A percentile compares a stretch with the other conserved stretches of the same genome.
These are phyloP conservation scores for Anguilla marmorata DNA, from an alignment of 2,797 vertebrate species.

Conservation along the genomic window DNA sequence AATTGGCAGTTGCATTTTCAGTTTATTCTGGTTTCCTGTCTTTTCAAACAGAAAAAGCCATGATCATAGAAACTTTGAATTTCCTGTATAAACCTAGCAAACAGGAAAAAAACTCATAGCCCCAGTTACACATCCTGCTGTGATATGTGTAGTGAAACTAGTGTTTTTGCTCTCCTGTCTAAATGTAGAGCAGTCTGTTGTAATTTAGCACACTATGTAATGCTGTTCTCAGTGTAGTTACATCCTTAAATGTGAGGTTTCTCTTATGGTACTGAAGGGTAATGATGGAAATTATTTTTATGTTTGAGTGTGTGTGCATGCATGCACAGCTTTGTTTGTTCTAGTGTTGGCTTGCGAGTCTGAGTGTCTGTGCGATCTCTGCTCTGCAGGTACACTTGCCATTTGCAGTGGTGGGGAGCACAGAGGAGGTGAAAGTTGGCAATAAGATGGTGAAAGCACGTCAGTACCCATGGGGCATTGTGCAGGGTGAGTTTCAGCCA, in stretches of 20 bases:
- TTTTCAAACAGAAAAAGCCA: neutral
- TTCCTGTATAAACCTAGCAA: neutral
- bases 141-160: neutral
- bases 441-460: conserved; percentile 99
- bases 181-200: neutral
- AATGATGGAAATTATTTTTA: neutral
- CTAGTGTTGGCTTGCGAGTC: neutral
- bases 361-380: conserved; percentile 39
- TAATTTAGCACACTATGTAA: neutral
- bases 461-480: conserved; percentile 98
- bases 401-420: conserved; percentile 96
- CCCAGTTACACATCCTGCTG: neutral
- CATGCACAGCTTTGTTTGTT: neutral
- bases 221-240: neutral
- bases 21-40: neutral
- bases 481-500: conserved; percentile 82
- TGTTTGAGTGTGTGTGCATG: conserved; percentile 36
- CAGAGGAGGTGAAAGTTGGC: conserved; percentile 96
- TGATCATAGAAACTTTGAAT: neutral
- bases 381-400: conserved; percentile 90
- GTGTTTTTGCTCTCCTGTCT: neutral
- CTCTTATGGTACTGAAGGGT: no score
- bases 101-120: neutral
- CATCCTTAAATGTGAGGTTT: neutral
- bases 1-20: no score